Base-by-base conservation (phyloP, 2,113 vertebrate species). In the Lagopus leucura region DNA sequence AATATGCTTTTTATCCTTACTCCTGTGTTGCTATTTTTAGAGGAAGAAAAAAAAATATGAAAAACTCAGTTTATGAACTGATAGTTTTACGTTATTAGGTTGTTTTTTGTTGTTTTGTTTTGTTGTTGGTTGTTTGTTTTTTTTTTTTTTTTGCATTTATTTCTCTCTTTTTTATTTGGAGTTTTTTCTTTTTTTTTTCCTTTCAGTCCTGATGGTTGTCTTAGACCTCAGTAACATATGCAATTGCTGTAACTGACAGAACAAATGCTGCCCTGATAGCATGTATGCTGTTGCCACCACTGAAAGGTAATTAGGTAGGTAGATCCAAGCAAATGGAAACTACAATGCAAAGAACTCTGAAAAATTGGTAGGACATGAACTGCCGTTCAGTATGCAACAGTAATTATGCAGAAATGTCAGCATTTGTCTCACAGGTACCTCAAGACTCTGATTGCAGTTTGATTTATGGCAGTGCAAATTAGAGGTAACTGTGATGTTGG, bases 261-360 rank as follows among this genome's bases (percentile, higher is more conserved):
- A 73, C 14, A 73, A 78, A 81, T 42, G n/a, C n/a, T 78, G 57
- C 24, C 69, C 78, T 69, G 40, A 32, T 58, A 60, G 50, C 60
- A 14, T 27, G 32, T 86, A 86, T 93, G 52, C 47, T 84, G 30
- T 79, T 89, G 50, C 69, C 20, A 73, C 43, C 52, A 27, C 40
- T 86, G 89, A 42, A 83, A 90, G 82, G 38, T 91, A 95, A 93
- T 96, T 90, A 73, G 42, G 47, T 25, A 58, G 65, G 75, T 95
- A 88, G 92, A 95, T 91, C 76, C 73, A 45, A 0, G 0, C 40
- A 94, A 81, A 55, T 90, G 47, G 86, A 94, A 95, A 45, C 24
- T 63, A 89, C 65, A 81, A 13, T 9, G 42, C 47, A 82, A 89
- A 92, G 67, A 91, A 89, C 67, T 50, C 86, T 79, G 48, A 88